Conservation (phyloP, 2,113 vertebrate genomes). For the Nibea coibor region DNA sequence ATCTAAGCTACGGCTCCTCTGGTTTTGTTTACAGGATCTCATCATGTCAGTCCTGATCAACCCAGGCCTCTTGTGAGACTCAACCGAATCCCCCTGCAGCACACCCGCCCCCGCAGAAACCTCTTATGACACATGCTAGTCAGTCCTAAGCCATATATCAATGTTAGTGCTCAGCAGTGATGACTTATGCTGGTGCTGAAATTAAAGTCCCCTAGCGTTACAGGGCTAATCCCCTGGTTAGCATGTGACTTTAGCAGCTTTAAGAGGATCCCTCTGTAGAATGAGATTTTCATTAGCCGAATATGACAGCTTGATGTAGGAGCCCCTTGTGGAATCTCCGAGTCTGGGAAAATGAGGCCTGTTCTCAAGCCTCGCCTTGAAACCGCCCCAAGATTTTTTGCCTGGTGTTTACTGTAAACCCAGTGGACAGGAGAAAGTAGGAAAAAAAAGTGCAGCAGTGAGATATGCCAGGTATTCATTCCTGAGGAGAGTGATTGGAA, state of each 20-base stretch:
- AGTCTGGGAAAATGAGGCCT: conserved; percentile 57
- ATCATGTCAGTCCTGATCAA: conserved; percentile 60
- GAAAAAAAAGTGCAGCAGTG: conserved; percentile 13
- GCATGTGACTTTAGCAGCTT: conserved; percentile 73
- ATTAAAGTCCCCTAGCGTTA: conserved; percentile 73
- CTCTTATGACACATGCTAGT: conserved; percentile 41
- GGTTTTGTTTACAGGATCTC: conserved; percentile 55
- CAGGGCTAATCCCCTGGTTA: conserved; percentile 75
- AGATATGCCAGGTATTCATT: conserved; percentile 71
- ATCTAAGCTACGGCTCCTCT: neutral
- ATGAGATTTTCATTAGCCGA: conserved; percentile 76
- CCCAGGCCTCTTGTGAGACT: conserved; percentile 22
- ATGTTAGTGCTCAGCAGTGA: conserved; percentile 52
- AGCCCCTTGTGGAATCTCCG: conserved; percentile 70
- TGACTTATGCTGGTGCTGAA: conserved; percentile 73
- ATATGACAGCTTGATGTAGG: conserved; percentile 73
- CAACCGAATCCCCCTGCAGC: conserved; percentile 14
- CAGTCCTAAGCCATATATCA: conserved; percentile 65
- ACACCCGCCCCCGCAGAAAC: conserved; percentile 18
- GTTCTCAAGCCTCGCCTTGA: conserved; percentile 52
- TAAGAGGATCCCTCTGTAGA: conserved; percentile 71
- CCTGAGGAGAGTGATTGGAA: conserved; percentile 64
- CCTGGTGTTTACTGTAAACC: conserved; percentile 72
- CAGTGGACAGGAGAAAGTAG: conserved; percentile 52
- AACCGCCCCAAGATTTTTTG: conserved; percentile 33